phyloP scores from a whole-genome alignment of 2,113 vertebrate species.

The Excalfactoria chinensis region DNA sequence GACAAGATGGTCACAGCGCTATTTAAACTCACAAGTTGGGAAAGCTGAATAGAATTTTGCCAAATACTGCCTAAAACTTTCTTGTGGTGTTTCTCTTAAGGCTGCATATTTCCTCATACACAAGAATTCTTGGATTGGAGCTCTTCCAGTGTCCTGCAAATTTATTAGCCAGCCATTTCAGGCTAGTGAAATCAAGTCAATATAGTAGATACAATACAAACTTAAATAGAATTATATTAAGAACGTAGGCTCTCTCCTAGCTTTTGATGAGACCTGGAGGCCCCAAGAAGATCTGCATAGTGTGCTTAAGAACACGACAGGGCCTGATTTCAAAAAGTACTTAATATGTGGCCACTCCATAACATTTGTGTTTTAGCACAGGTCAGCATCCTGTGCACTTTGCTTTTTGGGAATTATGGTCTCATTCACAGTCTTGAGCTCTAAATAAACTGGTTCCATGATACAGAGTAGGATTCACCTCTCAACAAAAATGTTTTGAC shows the following conservation, averaged over 20 bases:
- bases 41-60: background rate
- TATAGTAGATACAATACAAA: background rate
- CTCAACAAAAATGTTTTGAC: background rate
- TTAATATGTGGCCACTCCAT: background rate
- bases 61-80: background rate
- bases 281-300: background rate
- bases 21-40: background rate
- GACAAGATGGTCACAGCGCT: background rate
- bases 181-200: slow-evolving; percentile 3
- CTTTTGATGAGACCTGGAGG: background rate
- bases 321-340: background rate
- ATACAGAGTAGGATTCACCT: background rate
- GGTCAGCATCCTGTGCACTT: background rate
- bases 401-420: background rate
- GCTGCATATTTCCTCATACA: background rate
- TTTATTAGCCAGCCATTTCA: slow-evolving; percentile 9
- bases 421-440: background rate
- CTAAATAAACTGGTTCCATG: background rate
- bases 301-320: background rate
- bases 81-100: background rate
- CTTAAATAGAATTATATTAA: background rate
- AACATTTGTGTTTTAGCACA: background rate
- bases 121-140: background rate
- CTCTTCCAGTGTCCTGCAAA: background rate
- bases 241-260: background rate